A percentile compares a stretch with the other conserved stretches of the same genome.
Conservation (phyloP, 2,113 vertebrate genomes). For the Bujurquina vittata region DNA sequence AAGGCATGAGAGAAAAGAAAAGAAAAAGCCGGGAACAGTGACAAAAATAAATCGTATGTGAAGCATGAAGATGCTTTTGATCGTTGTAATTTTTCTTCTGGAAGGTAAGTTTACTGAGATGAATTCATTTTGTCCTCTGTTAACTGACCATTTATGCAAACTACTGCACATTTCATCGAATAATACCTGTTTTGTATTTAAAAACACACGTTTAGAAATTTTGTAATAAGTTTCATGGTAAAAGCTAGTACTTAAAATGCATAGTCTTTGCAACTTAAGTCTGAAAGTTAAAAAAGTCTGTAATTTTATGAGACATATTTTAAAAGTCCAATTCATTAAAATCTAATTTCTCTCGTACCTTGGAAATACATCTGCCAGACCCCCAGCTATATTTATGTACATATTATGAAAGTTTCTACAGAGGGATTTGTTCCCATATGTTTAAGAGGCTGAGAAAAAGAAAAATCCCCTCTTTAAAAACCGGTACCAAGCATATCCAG, state of each 20-base stretch:
- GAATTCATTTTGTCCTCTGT: background rate
- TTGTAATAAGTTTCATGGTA: background rate
- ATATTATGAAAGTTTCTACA: background rate
- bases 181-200: background rate
- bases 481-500: too few species aligned
- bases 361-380: too few species aligned
- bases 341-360: too few species aligned
- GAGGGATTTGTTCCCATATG: background rate
- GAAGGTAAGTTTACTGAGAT: slow-evolving; percentile 42
- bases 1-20: background rate
- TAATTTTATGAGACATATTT: too few species aligned
- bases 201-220: background rate
- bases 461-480: too few species aligned
- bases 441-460: too few species aligned
- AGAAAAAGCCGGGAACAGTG: background rate
- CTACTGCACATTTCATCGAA: background rate
- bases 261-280: too few species aligned
- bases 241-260: too few species aligned
- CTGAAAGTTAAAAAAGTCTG: too few species aligned
- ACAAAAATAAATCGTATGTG: background rate
- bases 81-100: slow-evolving; percentile 24
- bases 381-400: too few species aligned
- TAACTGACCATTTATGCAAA: background rate
- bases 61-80: background rate
- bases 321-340: too few species aligned